Conservation (phyloP, 1,140 invertebrate species). For the Halesus radiatus region DNA sequence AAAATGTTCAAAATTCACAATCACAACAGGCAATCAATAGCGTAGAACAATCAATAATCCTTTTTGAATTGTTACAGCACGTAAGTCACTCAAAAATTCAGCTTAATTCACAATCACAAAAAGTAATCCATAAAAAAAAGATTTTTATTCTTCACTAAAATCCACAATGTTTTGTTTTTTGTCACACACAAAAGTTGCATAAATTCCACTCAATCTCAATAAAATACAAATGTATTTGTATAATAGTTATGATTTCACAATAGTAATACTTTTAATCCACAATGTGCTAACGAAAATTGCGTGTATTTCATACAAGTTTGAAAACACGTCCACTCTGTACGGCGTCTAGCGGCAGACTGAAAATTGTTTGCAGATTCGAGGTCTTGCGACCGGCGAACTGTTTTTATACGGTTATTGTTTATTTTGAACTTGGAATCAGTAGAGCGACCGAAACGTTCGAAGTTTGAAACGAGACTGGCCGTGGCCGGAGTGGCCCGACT, state of each 20-base stretch:
- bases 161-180: background rate
- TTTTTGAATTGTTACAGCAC: too few species aligned
- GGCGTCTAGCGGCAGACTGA: slow-evolving; percentile 31
- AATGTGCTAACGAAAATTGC: too few species aligned
- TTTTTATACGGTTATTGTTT: slow-evolving; percentile 28
- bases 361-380: slow-evolving; percentile 6
- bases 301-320: too few species aligned
- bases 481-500: slow-evolving; percentile 25
- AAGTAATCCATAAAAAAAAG: background rate
- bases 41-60: too few species aligned
- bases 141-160: background rate
- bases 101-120: background rate
- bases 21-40: too few species aligned
- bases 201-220: too few species aligned
- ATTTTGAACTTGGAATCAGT: background rate
- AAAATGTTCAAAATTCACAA: background rate
- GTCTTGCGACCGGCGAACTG: slow-evolving; percentile 28
- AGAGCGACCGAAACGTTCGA: slow-evolving; percentile 25
- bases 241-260: too few species aligned
- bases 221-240: too few species aligned
- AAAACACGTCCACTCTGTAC: background rate
- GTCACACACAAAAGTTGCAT: too few species aligned
- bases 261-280: too few species aligned
- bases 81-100: too few species aligned
- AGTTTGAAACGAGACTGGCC: slow-evolving; percentile 40